Base-by-base conservation (phyloP, 2,888 invertebrate species). In the Polydrusus tereticollis region DNA sequence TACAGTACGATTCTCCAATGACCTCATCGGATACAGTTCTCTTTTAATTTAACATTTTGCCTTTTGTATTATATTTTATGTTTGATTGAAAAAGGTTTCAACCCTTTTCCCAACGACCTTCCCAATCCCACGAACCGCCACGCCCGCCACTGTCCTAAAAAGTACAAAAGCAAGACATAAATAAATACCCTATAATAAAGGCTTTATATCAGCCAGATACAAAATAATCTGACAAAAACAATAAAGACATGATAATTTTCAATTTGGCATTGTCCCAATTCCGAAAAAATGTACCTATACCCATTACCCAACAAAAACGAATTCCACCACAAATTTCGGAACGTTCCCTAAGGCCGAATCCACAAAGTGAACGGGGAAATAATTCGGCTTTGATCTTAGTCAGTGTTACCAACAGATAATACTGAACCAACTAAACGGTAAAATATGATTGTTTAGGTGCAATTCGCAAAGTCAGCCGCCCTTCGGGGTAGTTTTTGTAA, bases 211-310 rank as follows among this genome's bases (percentile, higher is more conserved):
- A n/a, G n/a, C n/a, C 12, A 64, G 36, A 57, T 2, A 1, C 14
- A 29, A 43, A 45, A 55, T 66, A 58, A 66, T 66, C 67, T 68
- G 67, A 26, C 67, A 68, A 59, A 59, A 68, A 68, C 67, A 68
- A 59, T 57, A 68, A 68, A 68, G 67, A 10, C n/a, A 41, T 16
- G 41, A 41, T 38, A 36, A 59, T 68, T 41, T 50, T 50, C 59
- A 68, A 60, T 68, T 68, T 50, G 38, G 59, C 43, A 21, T 36
- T 57, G 45, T 47, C 59, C 59, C 29, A 59, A 55, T 63, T 63
- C 21, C 26, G 21, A 36, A 26, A 69, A 62, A 60, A 60, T n/a
- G n/a, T n/a, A n/a, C n/a, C n/a, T n/a, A n/a, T n/a, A 68, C 16
- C 18, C 55, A 52, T 20, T 33, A 57, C 57, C 38, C 23, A 59